Base-by-base conservation (phyloP, 2,113 vertebrate genomes). In the Dicerorhinus sumatrensis region DNA sequence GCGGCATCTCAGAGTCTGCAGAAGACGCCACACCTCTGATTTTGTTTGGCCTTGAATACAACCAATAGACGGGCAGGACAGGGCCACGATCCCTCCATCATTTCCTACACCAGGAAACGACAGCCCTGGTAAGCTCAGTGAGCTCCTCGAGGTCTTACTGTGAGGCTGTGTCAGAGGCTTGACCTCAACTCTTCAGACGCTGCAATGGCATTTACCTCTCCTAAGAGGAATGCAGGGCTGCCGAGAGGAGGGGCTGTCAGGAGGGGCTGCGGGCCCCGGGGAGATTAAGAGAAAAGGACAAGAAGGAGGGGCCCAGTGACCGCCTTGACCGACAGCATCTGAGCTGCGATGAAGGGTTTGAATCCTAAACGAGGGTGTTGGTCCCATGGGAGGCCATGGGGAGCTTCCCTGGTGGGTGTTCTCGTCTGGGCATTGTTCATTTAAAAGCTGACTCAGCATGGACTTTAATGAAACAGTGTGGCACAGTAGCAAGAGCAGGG, bases 311-410 rank as follows among this genome's bases (percentile, higher is more conserved):
- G 56, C 18, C 18, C 84, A 21, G 5, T 4, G 69, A 69, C 33
- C 9, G 0, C 58, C 48, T 11, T 54, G 65, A 67, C 27, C 0
- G 48, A 51, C 12, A 25, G 10, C 3, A 0, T 69, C 33, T 5
- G 5, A 29, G 69, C 42, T 2, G 91, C 33, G n/a, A 29, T 11
- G 42, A 25, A 6, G 1, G 0, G 42, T 36, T 9, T 25, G 73
- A 23, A 36, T n/a, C 65, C 39, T 86, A 3, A 16, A 6, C 5
- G 90, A 73, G 63, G 48, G 63, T 8, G 11, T 3, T n/a, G 83
- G 31, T 60, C 56, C 29, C 5, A 4, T 13, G 23, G 83, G 42
- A 17, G 51, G 46, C 36, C 0, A 9, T 0, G 1, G 62, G 31
- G 29, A 14, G 56, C 10, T 42, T 79, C 65, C 33, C 51, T 39